Conservation (phyloP, 2,113 vertebrate genomes). For the Tachysurus fulvidraco region DNA sequence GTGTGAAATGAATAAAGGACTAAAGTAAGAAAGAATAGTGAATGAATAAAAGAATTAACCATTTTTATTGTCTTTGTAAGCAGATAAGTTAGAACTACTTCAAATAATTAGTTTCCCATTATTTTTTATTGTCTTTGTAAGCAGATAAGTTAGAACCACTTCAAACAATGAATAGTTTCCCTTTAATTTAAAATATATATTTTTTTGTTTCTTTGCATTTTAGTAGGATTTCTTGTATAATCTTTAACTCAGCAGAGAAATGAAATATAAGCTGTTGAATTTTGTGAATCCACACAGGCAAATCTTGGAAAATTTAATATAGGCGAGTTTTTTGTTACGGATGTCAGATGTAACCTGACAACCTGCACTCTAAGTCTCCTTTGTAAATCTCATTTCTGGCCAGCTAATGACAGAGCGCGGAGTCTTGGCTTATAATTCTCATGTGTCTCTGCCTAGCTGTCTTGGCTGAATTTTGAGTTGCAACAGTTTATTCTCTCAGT, state of each 20-base stretch:
- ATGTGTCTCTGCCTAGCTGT: slow-evolving; percentile 64
- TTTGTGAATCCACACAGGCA: background rate
- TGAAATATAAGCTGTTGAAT: background rate
- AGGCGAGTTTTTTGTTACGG: background rate
- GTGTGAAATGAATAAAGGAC: background rate
- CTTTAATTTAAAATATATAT: background rate
- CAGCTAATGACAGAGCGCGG: slow-evolving; percentile 61
- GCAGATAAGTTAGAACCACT: background rate
- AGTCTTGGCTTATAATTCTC: slow-evolving; percentile 64
- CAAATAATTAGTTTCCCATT: background rate
- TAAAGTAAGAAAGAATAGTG: background rate
- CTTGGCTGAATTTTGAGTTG: slow-evolving; percentile 57
- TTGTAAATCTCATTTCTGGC: slow-evolving; percentile 34
- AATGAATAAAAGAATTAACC: background rate
- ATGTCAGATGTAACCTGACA: background rate
- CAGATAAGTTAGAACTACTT: background rate
- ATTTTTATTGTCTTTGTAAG: background rate
- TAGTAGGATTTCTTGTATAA: background rate
- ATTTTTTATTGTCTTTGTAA: background rate
- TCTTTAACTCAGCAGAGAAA: background rate
- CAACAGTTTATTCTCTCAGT: slow-evolving; percentile 68
- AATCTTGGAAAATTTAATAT: background rate
- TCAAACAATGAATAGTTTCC: background rate
- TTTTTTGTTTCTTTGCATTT: background rate
- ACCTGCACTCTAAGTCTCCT: slow-evolving; percentile 8